phyloP scores from a whole-genome alignment of 2,113 vertebrate genomes.

The Grammomys surdaster region DNA sequence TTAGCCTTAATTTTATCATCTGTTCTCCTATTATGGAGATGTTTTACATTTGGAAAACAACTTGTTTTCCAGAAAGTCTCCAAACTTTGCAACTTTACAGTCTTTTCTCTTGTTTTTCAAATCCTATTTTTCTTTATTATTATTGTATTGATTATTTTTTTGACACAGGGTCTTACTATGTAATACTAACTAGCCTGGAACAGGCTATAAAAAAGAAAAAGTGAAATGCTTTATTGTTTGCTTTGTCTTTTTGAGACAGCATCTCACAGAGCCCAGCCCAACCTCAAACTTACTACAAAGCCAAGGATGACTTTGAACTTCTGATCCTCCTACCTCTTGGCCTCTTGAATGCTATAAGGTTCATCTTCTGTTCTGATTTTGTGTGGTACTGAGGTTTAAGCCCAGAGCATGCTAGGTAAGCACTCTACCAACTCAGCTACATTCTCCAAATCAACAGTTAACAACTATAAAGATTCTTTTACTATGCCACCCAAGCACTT shows the following conservation, averaged over 20 bases:
- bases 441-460: background rate
- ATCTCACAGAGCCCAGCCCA: background rate
- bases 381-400: background rate
- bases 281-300: background rate
- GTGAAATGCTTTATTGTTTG: background rate
- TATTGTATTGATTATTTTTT: background rate
- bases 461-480: constrained; percentile 3
- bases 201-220: background rate
- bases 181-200: background rate
- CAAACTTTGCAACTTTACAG: constrained; percentile 54
- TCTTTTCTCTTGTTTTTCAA: constrained; percentile 13
- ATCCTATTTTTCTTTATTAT: background rate
- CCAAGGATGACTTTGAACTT: background rate
- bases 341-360: background rate
- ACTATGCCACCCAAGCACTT: background rate
- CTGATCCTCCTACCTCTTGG: background rate
- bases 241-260: background rate
- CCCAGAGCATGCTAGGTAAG: background rate
- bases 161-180: background rate
- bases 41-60: constrained; percentile 63
- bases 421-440: background rate
- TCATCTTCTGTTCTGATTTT: background rate
- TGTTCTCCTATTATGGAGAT: constrained; percentile 60
- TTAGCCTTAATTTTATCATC: constrained; percentile 67
- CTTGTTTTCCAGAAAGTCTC: constrained; percentile 53